These are phyloP conservation scores for Chrysogorgia sp. DNA, from an alignment of 92 coral and sea anemone species.

Conservation along the genomic window DNA sequence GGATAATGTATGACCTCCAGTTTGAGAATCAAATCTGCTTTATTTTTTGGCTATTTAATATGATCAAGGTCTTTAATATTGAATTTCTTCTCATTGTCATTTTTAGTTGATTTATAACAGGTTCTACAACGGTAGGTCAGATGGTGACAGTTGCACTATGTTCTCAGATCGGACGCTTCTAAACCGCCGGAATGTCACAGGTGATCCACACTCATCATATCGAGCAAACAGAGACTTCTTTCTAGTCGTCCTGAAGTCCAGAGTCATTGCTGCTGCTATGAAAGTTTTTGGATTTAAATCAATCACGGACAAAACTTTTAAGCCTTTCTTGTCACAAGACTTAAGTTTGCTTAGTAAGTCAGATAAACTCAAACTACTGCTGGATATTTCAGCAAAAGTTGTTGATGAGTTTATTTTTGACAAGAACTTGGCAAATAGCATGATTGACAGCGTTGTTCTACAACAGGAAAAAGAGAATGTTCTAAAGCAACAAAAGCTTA, in stretches of 20 bases:
- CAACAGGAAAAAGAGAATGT: conserved; percentile 24
- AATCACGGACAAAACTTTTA: conserved; percentile 8
- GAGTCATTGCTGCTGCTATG: conserved; percentile 53
- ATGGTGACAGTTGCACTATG: conserved; percentile 60
- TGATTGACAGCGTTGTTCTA: not conserved
- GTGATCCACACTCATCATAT: conserved; percentile 65
- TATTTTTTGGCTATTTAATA: no score
- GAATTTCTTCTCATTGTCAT: not conserved
- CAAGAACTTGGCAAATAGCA: not conserved
- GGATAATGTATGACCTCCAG: no score
- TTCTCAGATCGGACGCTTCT: conserved; percentile 70
- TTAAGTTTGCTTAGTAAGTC: not conserved
- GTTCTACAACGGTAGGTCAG: conserved; percentile 56
- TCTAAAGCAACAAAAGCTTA: conserved; percentile 7
- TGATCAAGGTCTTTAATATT: no score
- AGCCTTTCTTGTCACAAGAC: not conserved
- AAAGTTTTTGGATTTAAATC: conserved; percentile 27
- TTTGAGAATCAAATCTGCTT: no score
- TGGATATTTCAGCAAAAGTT: conserved; percentile 1
- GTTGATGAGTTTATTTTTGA: conserved; percentile 40
- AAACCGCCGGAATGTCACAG: conserved; percentile 67
- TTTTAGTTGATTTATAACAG: conserved; percentile 58
- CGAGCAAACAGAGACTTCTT: conserved; percentile 72
- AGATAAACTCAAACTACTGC: conserved; percentile 3
- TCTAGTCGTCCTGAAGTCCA: conserved; percentile 37